phyloP scores from a whole-genome alignment of 2,113 vertebrate genomes.

The Beaufortia kweichowensis region DNA sequence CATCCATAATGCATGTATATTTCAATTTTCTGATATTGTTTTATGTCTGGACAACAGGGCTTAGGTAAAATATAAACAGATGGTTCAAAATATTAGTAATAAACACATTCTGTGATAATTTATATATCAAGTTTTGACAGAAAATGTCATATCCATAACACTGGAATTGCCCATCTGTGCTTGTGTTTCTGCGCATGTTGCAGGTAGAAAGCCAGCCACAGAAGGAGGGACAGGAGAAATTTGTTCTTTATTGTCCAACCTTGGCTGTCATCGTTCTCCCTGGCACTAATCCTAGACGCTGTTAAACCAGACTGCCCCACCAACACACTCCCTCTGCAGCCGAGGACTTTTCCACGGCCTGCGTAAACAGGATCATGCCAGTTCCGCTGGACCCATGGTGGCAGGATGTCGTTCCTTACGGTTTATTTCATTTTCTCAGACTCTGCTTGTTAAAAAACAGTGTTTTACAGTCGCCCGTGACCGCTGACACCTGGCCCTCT shows the following conservation, averaged over 20 bases:
- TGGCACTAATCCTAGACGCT: conserved; percentile 42
- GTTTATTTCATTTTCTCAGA: conserved; percentile 66
- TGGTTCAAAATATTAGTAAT: too few species aligned
- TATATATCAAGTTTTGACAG: too few species aligned
- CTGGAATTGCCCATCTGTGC: too few species aligned
- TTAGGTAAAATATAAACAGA: too few species aligned
- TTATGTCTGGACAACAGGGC: too few species aligned
- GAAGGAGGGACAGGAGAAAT: conserved; percentile 8
- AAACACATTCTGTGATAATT: too few species aligned
- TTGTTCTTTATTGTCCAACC: not conserved
- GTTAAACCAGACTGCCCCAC: conserved; percentile 40
- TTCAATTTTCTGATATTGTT: too few species aligned
- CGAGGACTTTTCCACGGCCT: conserved; percentile 30
- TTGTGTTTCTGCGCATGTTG: not conserved
- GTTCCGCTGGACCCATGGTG: conserved; percentile 43
- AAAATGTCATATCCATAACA: not conserved
- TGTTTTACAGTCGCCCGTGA: conserved; percentile 61
- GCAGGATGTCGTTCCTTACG: conserved; percentile 63
- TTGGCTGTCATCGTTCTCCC: conserved; percentile 4
- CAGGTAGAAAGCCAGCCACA: not conserved
- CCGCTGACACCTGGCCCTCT: conserved; percentile 61
- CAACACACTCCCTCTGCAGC: not conserved
- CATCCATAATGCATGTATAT: too few species aligned
- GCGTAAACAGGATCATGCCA: conserved; percentile 32
- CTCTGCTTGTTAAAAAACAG: conserved; percentile 49